phyloP scores from a whole-genome alignment of 2,888 invertebrate species.

The Troides oblongomaculatus region DNA sequence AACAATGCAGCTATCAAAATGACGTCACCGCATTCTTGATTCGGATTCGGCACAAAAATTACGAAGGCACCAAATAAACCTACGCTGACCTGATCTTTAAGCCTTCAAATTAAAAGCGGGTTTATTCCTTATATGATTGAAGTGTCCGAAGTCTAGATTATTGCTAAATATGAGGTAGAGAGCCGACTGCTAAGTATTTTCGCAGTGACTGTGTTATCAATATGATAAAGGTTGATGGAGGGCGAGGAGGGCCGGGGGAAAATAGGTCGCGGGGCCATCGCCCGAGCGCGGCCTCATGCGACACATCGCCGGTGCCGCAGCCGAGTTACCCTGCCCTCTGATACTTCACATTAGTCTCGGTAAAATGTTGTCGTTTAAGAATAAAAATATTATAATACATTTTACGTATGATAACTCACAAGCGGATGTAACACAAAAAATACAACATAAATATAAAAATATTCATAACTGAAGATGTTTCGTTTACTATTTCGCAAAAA shows the following conservation, averaged over 20 bases:
- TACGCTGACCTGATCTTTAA: conserved; percentile 5
- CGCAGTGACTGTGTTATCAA: conserved; percentile 56
- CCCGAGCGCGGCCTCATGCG: conserved; percentile 62
- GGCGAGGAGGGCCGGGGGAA: conserved; percentile 51
- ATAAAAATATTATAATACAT: neutral
- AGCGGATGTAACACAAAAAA: neutral
- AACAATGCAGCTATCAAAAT: conserved; percentile 37
- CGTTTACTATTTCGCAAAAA: no score
- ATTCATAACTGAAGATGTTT: no score
- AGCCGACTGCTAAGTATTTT: conserved; percentile 38
- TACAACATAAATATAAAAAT: no score
- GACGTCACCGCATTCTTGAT: conserved; percentile 33
- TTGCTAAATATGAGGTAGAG: conserved; percentile 25
- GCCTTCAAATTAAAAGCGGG: neutral
- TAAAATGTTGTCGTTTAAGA: neutral
- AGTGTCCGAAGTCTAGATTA: neutral
- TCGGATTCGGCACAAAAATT: conserved; percentile 27
- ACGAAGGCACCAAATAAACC: conserved; percentile 18
- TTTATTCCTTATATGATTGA: neutral
- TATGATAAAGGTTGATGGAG: conserved; percentile 60
- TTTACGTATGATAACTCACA: neutral
- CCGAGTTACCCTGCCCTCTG: conserved; percentile 15
- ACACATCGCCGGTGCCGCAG: conserved; percentile 51
- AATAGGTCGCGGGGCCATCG: conserved; percentile 74
- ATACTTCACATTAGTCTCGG: conserved; percentile 10